Percentiles rank a stretch among this genome's conserved stretches.
Conservation (phyloP, 2,113 vertebrate genomes). For the Melanotaenia duboulayi region DNA sequence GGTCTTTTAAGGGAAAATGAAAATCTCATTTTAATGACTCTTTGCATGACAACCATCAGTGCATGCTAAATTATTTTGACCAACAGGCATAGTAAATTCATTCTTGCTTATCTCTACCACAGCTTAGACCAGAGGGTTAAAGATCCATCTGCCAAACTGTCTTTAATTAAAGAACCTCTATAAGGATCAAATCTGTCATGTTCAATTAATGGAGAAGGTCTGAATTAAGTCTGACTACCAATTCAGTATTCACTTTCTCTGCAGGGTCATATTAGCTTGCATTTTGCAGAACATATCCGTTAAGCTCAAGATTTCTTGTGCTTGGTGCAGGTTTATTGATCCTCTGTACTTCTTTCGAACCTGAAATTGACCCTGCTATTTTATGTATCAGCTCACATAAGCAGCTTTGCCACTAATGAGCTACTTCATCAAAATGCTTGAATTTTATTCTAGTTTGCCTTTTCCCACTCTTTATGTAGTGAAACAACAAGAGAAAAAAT, state of each 20-base stretch:
- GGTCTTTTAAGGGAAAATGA: not conserved
- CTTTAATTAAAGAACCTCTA: conserved; percentile 12
- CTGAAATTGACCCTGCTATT: conserved; percentile 43
- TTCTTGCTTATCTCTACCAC: not conserved
- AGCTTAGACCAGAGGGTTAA: not conserved
- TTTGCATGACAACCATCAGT: not conserved
- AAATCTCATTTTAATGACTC: not conserved
- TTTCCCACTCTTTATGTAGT: not conserved
- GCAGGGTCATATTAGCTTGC: not conserved
- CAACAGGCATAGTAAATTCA: conserved; percentile 10
- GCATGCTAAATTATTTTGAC: not conserved
- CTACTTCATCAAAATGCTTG: conserved; percentile 19
- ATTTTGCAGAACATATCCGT: conserved; percentile 20
- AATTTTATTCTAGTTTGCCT: not conserved
- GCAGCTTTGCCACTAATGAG: conserved; percentile 55
- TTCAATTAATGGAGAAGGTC: not conserved
- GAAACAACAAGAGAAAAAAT: not conserved
- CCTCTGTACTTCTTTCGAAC: conserved; percentile 35
- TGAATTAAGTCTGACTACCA: not conserved
- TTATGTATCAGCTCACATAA: conserved; percentile 37
- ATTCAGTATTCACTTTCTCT: not conserved
- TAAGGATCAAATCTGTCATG: conserved; percentile 4
- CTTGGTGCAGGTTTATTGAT: conserved; percentile 58
- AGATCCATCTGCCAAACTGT: conserved; percentile 11
- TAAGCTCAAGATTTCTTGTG: conserved; percentile 26